Conservation (phyloP, 2,888 invertebrate genomes). For the Physocephala rufipes region DNA sequence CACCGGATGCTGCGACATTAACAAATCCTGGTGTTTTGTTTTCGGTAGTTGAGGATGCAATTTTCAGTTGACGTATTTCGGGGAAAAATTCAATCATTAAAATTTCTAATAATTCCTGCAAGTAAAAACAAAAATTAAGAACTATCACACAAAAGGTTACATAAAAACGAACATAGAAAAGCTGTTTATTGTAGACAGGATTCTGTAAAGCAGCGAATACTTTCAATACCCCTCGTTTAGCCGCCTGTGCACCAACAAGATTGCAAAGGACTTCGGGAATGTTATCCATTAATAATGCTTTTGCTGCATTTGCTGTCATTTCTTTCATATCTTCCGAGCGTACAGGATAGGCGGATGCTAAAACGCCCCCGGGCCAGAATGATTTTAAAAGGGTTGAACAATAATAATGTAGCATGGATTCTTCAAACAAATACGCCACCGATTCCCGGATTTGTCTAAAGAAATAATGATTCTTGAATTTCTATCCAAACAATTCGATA, state of each 20-base stretch:
- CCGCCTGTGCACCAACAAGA: conserved; percentile 85
- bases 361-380: conserved; percentile 89
- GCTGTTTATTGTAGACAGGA: conserved; percentile 85
- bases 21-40: conserved; percentile 38
- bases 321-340: conserved; percentile 74
- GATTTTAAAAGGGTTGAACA: conserved; percentile 83
- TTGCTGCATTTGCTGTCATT: conserved; percentile 76
- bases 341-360: conserved; percentile 67
- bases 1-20: not conserved
- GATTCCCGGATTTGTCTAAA: conserved; percentile 86
- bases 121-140: conserved; percentile 32
- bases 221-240: conserved; percentile 83
- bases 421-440: conserved; percentile 86
- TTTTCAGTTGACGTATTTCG: conserved; percentile 71
- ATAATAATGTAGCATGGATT: conserved; percentile 90
- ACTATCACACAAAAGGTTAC: not conserved
- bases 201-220: conserved; percentile 88
- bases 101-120: conserved; percentile 75
- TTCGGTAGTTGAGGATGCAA: conserved; percentile 42
- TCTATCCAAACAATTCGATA: not conserved
- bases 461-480: too few relatives aligned
- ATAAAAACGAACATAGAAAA: conserved; percentile 81
- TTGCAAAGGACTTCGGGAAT: conserved; percentile 83
- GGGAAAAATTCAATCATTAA: conserved; percentile 76
- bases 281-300: conserved; percentile 71